phyloP scores from a whole-genome alignment of 2,797 vertebrate genomes.

The Saxicola maurus region DNA sequence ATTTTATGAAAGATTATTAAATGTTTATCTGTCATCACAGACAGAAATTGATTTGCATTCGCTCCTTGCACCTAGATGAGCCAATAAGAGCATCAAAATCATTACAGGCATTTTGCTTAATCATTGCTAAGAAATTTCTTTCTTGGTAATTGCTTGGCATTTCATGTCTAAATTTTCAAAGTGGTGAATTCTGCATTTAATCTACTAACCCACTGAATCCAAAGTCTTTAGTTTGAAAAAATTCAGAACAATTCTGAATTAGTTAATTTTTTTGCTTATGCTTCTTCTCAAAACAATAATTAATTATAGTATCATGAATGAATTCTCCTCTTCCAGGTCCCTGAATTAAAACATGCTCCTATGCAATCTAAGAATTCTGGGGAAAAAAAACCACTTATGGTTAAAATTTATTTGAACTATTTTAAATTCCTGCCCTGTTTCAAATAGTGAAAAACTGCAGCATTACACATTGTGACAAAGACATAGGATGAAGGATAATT shows the following conservation, averaged over 20 bases:
- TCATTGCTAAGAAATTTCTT: neutral
- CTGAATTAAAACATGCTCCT: neutral
- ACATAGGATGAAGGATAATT: conserved; percentile 62
- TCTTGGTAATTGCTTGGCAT: neutral
- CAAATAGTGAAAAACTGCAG: conserved; percentile 48
- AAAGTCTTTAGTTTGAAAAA: neutral
- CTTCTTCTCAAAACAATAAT: neutral
- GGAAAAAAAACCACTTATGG: neutral
- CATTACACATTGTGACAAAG: conserved; percentile 30
- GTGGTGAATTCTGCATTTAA: conserved; percentile 15
- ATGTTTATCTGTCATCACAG: conserved; percentile 29
- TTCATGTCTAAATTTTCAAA: conserved; percentile 13
- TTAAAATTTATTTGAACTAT: conserved; percentile 45
- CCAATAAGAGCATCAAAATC: conserved; percentile 10
- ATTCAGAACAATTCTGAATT: neutral
- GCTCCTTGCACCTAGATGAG: neutral
- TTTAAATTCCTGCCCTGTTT: conserved; percentile 49
- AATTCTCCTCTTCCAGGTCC: neutral
- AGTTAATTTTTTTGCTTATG: neutral
- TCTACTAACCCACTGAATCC: neutral
- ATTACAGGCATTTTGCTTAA: conserved; percentile 46
- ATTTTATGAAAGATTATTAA: conserved; percentile 48
- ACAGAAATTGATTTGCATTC: conserved; percentile 7
- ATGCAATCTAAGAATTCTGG: neutral
- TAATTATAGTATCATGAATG: neutral